Evolutionary conservation across 2,888 invertebrate genomes (phyloP).

Genomic region (Chloroclystis v-ata): DNA sequence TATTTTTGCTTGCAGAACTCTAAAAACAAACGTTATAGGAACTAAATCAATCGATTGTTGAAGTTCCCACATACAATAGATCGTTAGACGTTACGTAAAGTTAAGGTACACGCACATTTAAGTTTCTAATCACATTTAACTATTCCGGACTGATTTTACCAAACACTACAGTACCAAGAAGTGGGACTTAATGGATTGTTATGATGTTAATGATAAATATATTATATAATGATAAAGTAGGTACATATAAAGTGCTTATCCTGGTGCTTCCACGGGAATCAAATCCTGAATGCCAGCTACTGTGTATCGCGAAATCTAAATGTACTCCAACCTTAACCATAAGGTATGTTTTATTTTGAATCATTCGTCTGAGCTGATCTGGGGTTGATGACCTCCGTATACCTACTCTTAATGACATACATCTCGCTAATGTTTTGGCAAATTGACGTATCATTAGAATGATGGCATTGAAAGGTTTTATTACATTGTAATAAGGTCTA

Average conservation of each 20-base stretch:
- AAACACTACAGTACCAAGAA: too few species aligned
- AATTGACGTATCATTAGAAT: too few species aligned
- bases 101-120: neutral
- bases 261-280: too few species aligned
- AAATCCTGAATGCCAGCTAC: too few species aligned
- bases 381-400: conserved; percentile 23
- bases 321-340: neutral
- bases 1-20: too few species aligned
- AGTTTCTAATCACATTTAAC: neutral
- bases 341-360: conserved; percentile 30
- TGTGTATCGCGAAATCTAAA: neutral
- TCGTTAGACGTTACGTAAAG: conserved; percentile 31
- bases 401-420: conserved; percentile 28
- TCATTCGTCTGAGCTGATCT: conserved; percentile 22
- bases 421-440: conserved; percentile 18
- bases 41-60: conserved; percentile 16
- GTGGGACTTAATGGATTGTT: too few species aligned
- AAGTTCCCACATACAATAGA: conserved; percentile 20
- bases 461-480: too few species aligned
- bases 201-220: too few species aligned
- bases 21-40: conserved; percentile 8
- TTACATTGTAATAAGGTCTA: too few species aligned
- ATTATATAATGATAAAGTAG: too few species aligned
- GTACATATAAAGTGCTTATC: too few species aligned
- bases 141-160: too few species aligned